Evolutionary conservation across 2,113 vertebrate genomes (phyloP).

Genomic region (Rissa tridactyla): DNA sequence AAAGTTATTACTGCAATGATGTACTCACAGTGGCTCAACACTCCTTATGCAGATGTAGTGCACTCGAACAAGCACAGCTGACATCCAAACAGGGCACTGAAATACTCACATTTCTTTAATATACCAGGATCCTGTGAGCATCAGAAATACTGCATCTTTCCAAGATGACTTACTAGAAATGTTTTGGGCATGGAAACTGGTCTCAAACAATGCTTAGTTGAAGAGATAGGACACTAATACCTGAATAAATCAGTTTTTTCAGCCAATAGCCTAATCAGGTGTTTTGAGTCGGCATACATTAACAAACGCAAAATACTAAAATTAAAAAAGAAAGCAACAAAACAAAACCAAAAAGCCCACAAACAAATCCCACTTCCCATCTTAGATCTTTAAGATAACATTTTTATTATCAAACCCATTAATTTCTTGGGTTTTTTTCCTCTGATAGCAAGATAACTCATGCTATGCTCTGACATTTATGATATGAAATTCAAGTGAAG

Average conservation of each 20-base stretch:
- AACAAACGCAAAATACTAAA: not conserved
- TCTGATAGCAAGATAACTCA: not conserved
- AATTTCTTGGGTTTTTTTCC: not conserved
- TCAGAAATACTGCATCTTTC: not conserved
- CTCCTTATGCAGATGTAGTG: not conserved
- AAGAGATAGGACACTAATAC: not conserved
- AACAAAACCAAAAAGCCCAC: rapidly evolving
- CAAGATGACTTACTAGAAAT: not conserved
- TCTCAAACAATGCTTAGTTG: not conserved
- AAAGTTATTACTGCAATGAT: not conserved
- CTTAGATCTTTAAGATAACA: not conserved
- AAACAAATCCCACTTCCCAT: not conserved
- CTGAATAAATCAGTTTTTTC: not conserved
- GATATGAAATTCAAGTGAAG: not conserved
- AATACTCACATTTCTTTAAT: slow-evolving; percentile 1
- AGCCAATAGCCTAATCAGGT: not conserved
- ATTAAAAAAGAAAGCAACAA: not conserved
- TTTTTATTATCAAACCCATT: not conserved
- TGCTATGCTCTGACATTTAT: not conserved
- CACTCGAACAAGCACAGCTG: not conserved
- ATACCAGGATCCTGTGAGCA: not conserved
- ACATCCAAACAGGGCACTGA: not conserved
- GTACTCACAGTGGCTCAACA: not conserved
- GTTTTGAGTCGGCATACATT: not conserved
- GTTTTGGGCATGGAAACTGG: not conserved